These are phyloP conservation scores for Atta colombica DNA, from an alignment of 1,140 invertebrate genomes.

Conservation along the genomic window DNA sequence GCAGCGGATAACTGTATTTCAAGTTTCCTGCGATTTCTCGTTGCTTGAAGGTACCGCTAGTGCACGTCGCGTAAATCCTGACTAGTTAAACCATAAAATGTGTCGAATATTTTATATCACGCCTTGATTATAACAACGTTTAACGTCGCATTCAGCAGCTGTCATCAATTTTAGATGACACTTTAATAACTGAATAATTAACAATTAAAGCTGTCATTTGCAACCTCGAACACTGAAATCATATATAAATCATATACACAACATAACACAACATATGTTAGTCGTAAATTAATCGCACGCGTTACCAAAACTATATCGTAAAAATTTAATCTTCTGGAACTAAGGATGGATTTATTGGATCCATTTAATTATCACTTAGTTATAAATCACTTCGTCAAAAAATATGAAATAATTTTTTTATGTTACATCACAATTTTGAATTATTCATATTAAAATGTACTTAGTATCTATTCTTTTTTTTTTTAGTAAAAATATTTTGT, in stretches of 20 bases:
- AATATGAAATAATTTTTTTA: too few relatives aligned
- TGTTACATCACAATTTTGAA: too few relatives aligned
- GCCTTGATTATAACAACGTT: background rate
- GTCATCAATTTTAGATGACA: background rate
- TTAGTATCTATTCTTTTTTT: too few relatives aligned
- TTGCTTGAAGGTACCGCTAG: constrained; percentile 49
- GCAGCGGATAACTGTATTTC: constrained; percentile 59
- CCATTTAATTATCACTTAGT: too few relatives aligned
- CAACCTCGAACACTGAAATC: background rate
- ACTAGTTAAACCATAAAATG: constrained; percentile 30
- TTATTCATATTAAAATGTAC: too few relatives aligned
- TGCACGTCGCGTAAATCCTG: constrained; percentile 6
- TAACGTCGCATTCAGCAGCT: background rate
- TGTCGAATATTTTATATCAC: constrained; percentile 9
- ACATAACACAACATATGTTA: background rate
- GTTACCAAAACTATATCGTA: background rate
- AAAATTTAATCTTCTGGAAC: background rate
- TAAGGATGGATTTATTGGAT: too few relatives aligned
- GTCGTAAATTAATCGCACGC: background rate
- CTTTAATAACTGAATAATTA: constrained; percentile 2
- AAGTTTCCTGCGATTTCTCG: constrained; percentile 64
- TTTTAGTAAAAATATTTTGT: too few relatives aligned
- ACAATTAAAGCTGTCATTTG: background rate
- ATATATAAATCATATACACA: background rate
- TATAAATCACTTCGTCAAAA: too few relatives aligned